A percentile compares a stretch with the other conserved stretches of the same genome.
Conservation (phyloP, 2,113 vertebrate genomes). For the Trogon surrucura region DNA sequence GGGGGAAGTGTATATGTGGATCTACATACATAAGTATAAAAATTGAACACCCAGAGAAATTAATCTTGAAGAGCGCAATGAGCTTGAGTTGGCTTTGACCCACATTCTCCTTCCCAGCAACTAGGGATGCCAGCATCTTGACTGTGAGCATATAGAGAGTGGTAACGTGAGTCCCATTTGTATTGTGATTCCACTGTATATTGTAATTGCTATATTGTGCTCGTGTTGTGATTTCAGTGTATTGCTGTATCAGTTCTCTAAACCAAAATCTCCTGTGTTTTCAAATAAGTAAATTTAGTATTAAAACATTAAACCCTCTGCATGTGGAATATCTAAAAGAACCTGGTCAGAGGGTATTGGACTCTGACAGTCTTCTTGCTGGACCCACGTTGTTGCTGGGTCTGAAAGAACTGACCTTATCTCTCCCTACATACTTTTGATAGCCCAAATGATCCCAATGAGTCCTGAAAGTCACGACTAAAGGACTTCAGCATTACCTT, state of each 20-base stretch:
- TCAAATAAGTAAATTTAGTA: background rate
- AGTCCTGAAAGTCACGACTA: background rate
- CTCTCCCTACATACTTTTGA: background rate
- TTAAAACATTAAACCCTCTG: background rate
- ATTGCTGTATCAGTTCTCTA: background rate
- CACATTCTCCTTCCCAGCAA: background rate
- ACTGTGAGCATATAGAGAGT: background rate
- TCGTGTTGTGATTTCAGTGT: background rate
- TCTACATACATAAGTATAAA: no score
- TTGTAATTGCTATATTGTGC: background rate
- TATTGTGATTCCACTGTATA: background rate
- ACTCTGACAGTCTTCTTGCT: background rate
- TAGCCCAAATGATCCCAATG: background rate
- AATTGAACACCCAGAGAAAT: background rate
- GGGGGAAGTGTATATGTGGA: background rate
- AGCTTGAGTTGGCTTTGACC: background rate
- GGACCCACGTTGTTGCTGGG: background rate
- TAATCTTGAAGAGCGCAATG: background rate
- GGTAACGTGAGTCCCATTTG: rapidly evolving
- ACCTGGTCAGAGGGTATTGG: background rate
- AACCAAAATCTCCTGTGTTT: background rate
- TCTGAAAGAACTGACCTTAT: background rate
- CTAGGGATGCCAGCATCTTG: background rate
- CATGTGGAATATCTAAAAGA: background rate
- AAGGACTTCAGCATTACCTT: background rate